A percentile compares a stretch with the other conserved stretches of the same genome.
Evolutionary conservation across 2,797 vertebrate species (phyloP).

Genomic region (Microtus obscurus): DNA sequence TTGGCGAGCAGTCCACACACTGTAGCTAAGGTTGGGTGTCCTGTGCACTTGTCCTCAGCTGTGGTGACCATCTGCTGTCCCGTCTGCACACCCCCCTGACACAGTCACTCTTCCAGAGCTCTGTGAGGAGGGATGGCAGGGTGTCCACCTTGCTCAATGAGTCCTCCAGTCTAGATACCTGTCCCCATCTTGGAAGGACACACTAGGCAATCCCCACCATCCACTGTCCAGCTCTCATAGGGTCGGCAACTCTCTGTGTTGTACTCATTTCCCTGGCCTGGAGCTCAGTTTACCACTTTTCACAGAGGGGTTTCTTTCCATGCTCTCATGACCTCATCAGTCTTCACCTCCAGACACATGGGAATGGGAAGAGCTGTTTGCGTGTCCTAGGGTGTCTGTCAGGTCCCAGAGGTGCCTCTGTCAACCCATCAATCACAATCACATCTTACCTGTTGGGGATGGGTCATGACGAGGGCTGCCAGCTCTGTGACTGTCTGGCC

Average conservation of each 20-base stretch:
- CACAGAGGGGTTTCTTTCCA: not conserved
- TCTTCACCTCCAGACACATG: not conserved
- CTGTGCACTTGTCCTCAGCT: not conserved
- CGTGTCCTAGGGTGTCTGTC: rapidly evolving
- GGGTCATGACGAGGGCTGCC: not conserved
- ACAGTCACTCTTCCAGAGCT: not conserved
- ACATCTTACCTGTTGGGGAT: not conserved
- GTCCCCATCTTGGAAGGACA: not conserved
- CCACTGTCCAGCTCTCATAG: not conserved
- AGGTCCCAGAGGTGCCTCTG: not conserved
- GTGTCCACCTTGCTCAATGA: not conserved
- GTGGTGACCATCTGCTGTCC: not conserved
- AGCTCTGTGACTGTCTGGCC: rapidly evolving
- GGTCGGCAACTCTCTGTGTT: not conserved
- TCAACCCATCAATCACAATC: not conserved
- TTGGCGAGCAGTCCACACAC: not conserved
- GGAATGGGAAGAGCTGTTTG: not conserved
- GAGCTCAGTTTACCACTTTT: not conserved
- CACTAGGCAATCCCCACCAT: too few species aligned
- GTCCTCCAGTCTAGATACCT: not conserved
- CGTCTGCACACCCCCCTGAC: rapidly evolving
- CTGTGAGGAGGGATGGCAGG: not conserved
- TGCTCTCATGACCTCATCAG: rapidly evolving
- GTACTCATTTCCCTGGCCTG: too few species aligned
- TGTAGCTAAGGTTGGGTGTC: not conserved